Evolutionary conservation across 2,888 invertebrate genomes (phyloP), one percentile per base, ranked within the genome.

Genomic region (Cynaeus angustus): DNA sequence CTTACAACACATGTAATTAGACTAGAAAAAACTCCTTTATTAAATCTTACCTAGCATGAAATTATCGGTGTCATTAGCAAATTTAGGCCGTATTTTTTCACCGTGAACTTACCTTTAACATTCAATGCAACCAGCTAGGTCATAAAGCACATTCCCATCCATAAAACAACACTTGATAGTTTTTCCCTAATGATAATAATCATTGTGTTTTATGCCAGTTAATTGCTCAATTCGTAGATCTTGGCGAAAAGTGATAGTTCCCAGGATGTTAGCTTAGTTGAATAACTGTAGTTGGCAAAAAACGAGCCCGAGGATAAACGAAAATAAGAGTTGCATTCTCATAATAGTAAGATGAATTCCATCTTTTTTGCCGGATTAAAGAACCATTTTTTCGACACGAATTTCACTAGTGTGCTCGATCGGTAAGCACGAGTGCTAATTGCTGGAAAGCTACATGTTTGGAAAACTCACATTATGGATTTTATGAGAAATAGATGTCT

Each of bases 221-320:
- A 41, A 12, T 41, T 41, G n/a, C 41, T 41, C 41, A n/a, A n/a
- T 41, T 41, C 41, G n/a, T 12, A 6, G 12, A 10, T 41, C 41
- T 41, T 41, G 41, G 21, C 48, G 14, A 62, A 62, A 62, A 62
- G 62, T 41, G 62, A 62, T 37, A 62, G 62, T 50, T 62, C 62
- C 50, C 50, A 61, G 28, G 52, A 52, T 52, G 52, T 13, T 52
- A 50, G 28, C 26, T n/a, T 28, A 53, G 62, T 59, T 59, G 28
- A 37, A 46, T 59, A 59, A 59, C 59, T 59, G 62, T 50, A 48
- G 10, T 14, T 38, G 28, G 38, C 50, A 37, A 48, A 62, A 50
- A 62, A 9, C 21, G 16, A 10, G 46, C 62, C 46, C 13, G 37
- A 33, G 62, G 50, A 62, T 26, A 48, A 62, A 62, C 62, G 62